Percentiles rank a stretch among this genome's conserved stretches.
These are phyloP conservation scores for Miltochrista miniata DNA, from an alignment of 2,888 invertebrate species.

Conservation along the genomic window DNA sequence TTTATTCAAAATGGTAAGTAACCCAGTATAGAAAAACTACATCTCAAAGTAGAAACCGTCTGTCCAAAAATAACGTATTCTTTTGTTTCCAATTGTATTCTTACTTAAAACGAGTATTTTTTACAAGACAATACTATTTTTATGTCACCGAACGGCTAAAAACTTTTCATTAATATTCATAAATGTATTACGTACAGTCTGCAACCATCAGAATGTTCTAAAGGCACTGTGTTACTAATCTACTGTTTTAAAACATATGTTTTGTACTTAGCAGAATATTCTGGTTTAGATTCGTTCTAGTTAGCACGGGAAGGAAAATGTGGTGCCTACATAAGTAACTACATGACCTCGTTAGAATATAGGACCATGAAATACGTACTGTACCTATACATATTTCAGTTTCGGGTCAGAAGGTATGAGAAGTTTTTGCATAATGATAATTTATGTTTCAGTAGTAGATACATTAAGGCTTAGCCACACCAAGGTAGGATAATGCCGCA, in stretches of 20 bases:
- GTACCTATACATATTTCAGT: too few species aligned
- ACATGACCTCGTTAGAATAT: neutral
- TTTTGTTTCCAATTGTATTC: slow-evolving; percentile 62
- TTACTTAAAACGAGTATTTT: slow-evolving; percentile 72
- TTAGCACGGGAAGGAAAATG: neutral
- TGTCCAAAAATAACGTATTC: slow-evolving; percentile 62
- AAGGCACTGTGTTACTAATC: neutral
- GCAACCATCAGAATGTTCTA: slow-evolving; percentile 8
- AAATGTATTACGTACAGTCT: slow-evolving; percentile 32
- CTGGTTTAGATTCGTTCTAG: neutral
- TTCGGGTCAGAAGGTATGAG: too few species aligned
- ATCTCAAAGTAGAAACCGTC: slow-evolving; percentile 22
- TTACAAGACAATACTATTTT: slow-evolving; percentile 71
- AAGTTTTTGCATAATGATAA: too few species aligned
- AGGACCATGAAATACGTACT: too few species aligned
- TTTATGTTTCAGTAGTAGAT: too few species aligned
- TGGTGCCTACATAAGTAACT: neutral
- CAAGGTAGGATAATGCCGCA: too few species aligned
- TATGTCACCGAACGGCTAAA: slow-evolving; percentile 76
- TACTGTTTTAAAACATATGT: slow-evolving; percentile 1
- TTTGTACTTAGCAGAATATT: neutral
- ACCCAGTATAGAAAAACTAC: slow-evolving; percentile 15
- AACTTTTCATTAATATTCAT: slow-evolving; percentile 67
- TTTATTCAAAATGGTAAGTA: slow-evolving; percentile 24
- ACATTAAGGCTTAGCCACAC: too few species aligned